Percentiles rank a stretch among this genome's conserved stretches.
Conservation (phyloP, 2,888 invertebrate genomes). For the Drosophila bunnanda region DNA sequence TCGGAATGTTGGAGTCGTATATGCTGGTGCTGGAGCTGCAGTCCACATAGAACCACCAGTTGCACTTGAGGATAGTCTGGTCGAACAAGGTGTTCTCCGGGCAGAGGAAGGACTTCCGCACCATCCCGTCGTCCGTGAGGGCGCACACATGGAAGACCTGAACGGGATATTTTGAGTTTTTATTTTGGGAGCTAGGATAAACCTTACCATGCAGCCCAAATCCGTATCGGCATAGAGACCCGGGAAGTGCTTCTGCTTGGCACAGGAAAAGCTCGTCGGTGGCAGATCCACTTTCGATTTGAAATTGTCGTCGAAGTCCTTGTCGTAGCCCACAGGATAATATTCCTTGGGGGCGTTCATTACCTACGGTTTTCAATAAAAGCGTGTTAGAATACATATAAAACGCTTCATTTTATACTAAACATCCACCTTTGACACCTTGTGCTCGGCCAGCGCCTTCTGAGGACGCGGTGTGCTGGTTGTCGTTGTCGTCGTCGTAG, state of each 20-base stretch:
- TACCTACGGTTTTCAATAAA: slow-evolving; percentile 85
- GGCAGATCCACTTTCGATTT: slow-evolving; percentile 93
- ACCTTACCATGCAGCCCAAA: slow-evolving; percentile 93
- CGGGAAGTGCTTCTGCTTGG: slow-evolving; percentile 95
- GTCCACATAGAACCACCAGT: slow-evolving; percentile 97
- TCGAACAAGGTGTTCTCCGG: slow-evolving; percentile 96
- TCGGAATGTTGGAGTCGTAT: slow-evolving; percentile 95
- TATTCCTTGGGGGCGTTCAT: slow-evolving; percentile 96
- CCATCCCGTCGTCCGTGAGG: slow-evolving; percentile 93
- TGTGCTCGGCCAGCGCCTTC: slow-evolving; percentile 68
- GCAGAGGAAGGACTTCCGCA: slow-evolving; percentile 96
- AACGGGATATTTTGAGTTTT: background rate
- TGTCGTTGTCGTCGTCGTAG: slow-evolving; percentile 84
- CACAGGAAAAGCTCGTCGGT: slow-evolving; percentile 93
- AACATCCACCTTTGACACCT: slow-evolving; percentile 74
- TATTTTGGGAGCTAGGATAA: background rate
- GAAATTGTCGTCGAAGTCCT: slow-evolving; percentile 95
- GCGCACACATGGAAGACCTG: slow-evolving; percentile 97
- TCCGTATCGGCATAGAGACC: slow-evolving; percentile 95
- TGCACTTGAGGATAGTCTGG: slow-evolving; percentile 95
- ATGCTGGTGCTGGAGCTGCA: slow-evolving; percentile 92
- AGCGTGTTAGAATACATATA: background rate
- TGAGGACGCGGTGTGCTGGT: slow-evolving; percentile 54
- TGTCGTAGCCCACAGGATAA: slow-evolving; percentile 94
- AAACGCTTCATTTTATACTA: background rate